Evolutionary conservation across 2,797 vertebrate genomes (phyloP).

Genomic region (Coendou prehensilis): DNA sequence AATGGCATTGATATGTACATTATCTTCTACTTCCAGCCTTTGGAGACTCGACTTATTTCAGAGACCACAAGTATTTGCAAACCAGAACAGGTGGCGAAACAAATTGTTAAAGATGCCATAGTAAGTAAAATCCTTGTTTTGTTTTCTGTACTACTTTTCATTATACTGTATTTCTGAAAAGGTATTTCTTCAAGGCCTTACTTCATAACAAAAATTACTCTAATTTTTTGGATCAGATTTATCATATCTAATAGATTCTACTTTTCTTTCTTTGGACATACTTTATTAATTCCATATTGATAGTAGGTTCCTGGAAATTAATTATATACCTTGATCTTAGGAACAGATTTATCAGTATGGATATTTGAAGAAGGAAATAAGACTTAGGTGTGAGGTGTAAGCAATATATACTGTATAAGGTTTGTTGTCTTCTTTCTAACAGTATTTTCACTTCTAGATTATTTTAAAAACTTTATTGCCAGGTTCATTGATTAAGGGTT

Average conservation of each 20-base stretch:
- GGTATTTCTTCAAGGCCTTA: background rate
- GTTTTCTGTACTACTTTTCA: background rate
- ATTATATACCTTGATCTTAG: background rate
- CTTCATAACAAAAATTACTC: background rate
- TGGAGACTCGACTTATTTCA: conserved; percentile 97
- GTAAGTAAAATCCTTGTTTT: conserved; percentile 90
- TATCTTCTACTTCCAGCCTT: conserved; percentile 90
- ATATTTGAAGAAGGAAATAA: background rate
- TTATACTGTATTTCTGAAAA: background rate
- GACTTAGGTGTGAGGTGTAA: background rate
- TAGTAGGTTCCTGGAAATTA: background rate
- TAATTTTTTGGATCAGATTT: background rate
- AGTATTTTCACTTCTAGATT: background rate
- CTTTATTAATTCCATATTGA: background rate
- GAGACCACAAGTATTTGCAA: conserved; percentile 96
- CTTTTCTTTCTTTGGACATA: background rate
- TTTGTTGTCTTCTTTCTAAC: background rate
- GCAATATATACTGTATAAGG: fast-evolving
- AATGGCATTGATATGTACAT: background rate
- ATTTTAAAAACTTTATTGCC: background rate
- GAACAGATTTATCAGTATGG: background rate
- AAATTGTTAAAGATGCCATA: conserved; percentile 96
- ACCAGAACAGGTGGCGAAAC: conserved; percentile 97
- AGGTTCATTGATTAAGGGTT: background rate
- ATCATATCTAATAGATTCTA: background rate